A percentile compares a stretch with the other conserved stretches of the same genome.
Conservation (phyloP, 2,113 vertebrate genomes). For the Paratilapia polleni region DNA sequence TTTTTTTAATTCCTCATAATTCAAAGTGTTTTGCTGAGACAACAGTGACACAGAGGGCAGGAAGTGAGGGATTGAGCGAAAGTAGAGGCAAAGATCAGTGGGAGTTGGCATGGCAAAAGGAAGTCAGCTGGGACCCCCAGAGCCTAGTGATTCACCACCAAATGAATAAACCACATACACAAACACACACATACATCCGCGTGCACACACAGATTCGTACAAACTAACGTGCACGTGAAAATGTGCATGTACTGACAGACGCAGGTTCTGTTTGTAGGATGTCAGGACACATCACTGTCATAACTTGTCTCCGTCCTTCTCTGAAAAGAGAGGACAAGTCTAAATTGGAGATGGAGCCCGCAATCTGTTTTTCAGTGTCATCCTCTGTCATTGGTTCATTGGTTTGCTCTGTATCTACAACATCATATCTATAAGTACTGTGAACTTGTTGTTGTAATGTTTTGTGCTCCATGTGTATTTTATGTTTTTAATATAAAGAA, state of each 20-base stretch:
- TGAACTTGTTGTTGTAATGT: not conserved
- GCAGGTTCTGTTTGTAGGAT: constrained; percentile 40
- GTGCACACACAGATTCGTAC: not conserved
- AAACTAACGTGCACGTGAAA: not conserved
- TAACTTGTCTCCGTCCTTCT: constrained; percentile 5
- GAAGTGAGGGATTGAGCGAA: constrained; percentile 28
- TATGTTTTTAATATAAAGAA: not conserved
- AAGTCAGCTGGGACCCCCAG: constrained; percentile 62
- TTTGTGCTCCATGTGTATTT: not conserved
- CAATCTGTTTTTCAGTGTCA: not conserved
- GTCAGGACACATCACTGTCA: constrained; percentile 58
- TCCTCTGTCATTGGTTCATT: constrained; percentile 11
- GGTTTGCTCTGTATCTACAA: not conserved
- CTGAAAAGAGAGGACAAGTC: constrained; percentile 21
- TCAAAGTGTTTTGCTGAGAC: constrained; percentile 22
- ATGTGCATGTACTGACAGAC: constrained; percentile 18
- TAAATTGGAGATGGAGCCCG: constrained; percentile 1
- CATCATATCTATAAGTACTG: not conserved
- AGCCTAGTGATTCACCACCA: constrained; percentile 63
- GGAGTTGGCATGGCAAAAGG: constrained; percentile 56
- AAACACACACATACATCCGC: not conserved
- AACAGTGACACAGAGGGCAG: constrained; percentile 20
- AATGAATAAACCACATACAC: constrained; percentile 49
- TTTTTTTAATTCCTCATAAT: constrained; percentile 10
- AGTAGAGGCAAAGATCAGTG: constrained; percentile 53